Percentiles rank a stretch among this genome's conserved stretches.
Conservation (phyloP, 53 echinoderm and acorn worm genomes). For the Luidia sarsii region DNA sequence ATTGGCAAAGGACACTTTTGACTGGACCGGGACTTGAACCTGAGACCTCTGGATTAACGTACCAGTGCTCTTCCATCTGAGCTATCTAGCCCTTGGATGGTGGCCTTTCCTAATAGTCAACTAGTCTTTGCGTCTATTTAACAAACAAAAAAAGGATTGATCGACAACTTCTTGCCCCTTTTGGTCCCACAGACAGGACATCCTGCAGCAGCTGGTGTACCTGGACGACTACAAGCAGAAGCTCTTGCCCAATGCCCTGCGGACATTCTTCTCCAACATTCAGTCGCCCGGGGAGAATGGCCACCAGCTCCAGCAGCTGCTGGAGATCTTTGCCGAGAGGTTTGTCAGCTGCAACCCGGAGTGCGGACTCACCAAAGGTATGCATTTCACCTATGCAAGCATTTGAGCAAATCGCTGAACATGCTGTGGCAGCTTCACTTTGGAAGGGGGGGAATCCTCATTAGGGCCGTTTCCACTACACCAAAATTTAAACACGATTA, state of each 20-base stretch:
- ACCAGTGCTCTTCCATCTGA: no score
- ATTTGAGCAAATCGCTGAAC: not conserved
- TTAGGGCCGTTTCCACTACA: no score
- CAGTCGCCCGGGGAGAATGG: constrained; percentile 82
- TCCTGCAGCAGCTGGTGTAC: constrained; percentile 81
- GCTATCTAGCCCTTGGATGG: no score
- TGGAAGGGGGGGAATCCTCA: not conserved
- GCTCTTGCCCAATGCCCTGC: constrained; percentile 90
- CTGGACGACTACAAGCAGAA: constrained; percentile 93
- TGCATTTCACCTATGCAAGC: no score
- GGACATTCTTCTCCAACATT: constrained; percentile 95
- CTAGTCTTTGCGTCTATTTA: no score
- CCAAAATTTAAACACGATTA: no score
- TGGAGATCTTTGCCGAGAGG: constrained; percentile 94
- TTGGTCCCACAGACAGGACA: constrained; percentile 69
- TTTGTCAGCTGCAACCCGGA: constrained; percentile 95
- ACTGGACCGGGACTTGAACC: no score
- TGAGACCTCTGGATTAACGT: no score
- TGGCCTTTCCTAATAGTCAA: no score
- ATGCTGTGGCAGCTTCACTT: not conserved
- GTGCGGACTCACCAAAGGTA: constrained; percentile 92
- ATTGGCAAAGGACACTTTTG: no score
- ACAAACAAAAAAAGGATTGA: no score
- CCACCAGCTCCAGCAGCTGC: constrained; percentile 73
- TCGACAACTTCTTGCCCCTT: not conserved